Conservation (phyloP, 2,113 vertebrate species). For the Brachirus orientalis region DNA sequence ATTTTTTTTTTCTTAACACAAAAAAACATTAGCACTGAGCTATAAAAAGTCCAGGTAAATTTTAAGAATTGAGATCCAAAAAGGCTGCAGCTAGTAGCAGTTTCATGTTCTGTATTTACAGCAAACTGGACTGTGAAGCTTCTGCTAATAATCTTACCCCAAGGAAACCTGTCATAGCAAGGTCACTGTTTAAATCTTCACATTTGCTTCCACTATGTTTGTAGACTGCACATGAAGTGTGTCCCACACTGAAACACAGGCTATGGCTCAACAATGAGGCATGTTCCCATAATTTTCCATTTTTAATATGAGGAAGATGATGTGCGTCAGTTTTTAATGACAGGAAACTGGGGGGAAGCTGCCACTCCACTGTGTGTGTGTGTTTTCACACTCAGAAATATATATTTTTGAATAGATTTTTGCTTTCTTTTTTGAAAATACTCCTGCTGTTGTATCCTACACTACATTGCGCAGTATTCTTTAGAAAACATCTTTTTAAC, state of each 20-base stretch:
- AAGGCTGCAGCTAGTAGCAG: too few relatives aligned
- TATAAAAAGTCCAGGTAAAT: too few relatives aligned
- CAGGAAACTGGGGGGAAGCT: conserved; percentile 55
- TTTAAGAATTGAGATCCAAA: too few relatives aligned
- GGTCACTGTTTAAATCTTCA: too few relatives aligned
- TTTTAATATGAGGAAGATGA: conserved; percentile 41
- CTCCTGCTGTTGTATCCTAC: neutral
- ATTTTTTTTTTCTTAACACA: too few relatives aligned
- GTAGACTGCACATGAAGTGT: neutral
- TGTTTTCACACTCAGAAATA: neutral
- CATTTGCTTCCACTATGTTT: too few relatives aligned
- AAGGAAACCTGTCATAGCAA: too few relatives aligned
- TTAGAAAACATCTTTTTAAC: conserved; percentile 5
- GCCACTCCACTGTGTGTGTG: neutral
- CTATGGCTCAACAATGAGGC: neutral
- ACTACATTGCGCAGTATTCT: neutral
- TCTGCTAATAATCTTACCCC: too few relatives aligned
- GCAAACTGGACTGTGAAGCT: too few relatives aligned
- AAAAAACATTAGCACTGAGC: too few relatives aligned
- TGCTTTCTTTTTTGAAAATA: neutral
- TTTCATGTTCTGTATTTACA: neutral
- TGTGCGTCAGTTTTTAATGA: conserved; percentile 52
- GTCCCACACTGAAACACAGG: neutral
- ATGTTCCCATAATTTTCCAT: conserved; percentile 24
- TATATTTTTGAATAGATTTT: neutral